Evolutionary conservation across 2,797 vertebrate species (phyloP).

Genomic region (Scyliorhinus canicula): DNA sequence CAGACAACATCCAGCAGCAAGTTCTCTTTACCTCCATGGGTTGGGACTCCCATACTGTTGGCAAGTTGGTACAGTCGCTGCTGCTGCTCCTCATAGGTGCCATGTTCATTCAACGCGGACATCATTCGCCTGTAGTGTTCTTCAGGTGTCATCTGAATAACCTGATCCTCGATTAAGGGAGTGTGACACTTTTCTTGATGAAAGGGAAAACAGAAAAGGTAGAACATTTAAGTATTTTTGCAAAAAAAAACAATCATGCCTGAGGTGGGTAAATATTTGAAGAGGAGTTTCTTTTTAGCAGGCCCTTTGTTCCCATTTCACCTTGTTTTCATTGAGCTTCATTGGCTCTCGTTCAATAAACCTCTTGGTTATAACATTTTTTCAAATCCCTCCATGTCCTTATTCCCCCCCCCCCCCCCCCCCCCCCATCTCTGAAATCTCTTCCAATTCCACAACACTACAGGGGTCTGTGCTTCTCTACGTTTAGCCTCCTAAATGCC

Average conservation of each 20-base stretch:
- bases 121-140: slow-evolving; percentile 92
- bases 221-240: background rate
- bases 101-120: slow-evolving; percentile 81
- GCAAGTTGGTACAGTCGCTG: slow-evolving; percentile 89
- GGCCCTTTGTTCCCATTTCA: background rate
- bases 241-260: background rate
- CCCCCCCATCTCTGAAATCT: no score
- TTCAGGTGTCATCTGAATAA: slow-evolving; percentile 86
- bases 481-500: no score
- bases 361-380: background rate
- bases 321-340: no score
- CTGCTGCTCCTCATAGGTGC: slow-evolving; percentile 86
- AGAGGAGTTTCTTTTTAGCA: background rate
- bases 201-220: background rate
- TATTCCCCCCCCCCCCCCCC: no score
- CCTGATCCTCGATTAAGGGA: slow-evolving; percentile 69
- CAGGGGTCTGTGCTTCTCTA: background rate
- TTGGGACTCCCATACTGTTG: slow-evolving; percentile 81
- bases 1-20: no score
- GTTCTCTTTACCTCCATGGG: slow-evolving; percentile 63
- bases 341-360: background rate
- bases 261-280: background rate
- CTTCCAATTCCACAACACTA: background rate
- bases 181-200: slow-evolving; percentile 76
- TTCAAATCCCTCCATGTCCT: background rate